Base-by-base conservation (phyloP, 2,113 vertebrate genomes). In the Daphoenositta chrysoptera region DNA sequence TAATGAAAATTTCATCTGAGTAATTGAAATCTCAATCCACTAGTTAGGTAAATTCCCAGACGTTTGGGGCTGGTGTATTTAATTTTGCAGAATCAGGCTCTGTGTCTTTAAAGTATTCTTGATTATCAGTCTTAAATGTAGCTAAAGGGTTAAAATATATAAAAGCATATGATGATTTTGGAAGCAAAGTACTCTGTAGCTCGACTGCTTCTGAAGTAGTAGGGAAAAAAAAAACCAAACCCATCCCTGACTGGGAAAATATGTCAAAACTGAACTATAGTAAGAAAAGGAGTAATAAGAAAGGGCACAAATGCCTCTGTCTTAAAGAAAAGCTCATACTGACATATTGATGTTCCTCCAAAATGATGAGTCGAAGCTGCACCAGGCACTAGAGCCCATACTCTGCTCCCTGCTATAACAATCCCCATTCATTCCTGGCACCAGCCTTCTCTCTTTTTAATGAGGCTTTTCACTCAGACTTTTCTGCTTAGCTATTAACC, bases 401-500 rank as follows among this genome's bases (percentile, higher is more conserved):
- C 65, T 83, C 63, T 72, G 54, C 80, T 93, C 73, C 63, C 45
- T 77, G 30, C 15, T 65, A 18, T 86, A 91, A 93, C 75, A 95
- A 92, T 42, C 75, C 71, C 58, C 75, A 58, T 91, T 91, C 91
- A 83, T 44, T 77, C 70, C 70, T 64, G 78, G 84, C 75, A 94
- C 37, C 89, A 92, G 56, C 33, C 91, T 91, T 86, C 87, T 93
- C 77, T 93, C 78, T 66, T 87, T 91, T 90, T 97, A 95, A 96
- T 96, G 94, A 95, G 91, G 73, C 48, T 83, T 95, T 96, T 96
- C 91, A 87, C 87, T 84, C 93, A 80, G 70, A 1, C 51, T 89
- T 94, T 87, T 86, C 72, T 95, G 75, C 87, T 91, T 90, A 69
- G 71, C 66, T 95, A 91, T 94, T 95, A 96, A 95, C 90, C 63